Base-by-base conservation (phyloP, 2,113 vertebrate species). In the Larimichthys crocea region DNA sequence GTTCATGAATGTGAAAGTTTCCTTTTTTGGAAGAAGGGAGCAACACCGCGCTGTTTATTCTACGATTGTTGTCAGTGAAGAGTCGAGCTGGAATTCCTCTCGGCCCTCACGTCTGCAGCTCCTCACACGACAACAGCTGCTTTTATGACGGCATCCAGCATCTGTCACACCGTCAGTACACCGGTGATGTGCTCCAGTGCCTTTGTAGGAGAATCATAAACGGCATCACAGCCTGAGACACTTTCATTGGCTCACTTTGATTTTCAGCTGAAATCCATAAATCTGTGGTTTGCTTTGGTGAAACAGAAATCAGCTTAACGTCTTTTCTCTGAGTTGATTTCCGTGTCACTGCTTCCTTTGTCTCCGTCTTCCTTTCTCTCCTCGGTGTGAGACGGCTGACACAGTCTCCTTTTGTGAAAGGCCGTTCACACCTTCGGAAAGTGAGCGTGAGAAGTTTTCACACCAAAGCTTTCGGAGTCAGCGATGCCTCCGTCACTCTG, bases 341-440 rank as follows among this genome's bases (percentile, higher is more conserved):
- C 44, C 12, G 24, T 31, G 35, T 40, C 0, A 40, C 35, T 40
- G 35, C 35, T 40, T 24, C 19, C 66, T 63, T 24, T 71, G 29
- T 52, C n/a, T 42, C 15, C 15, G 65, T 5, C 35, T n/a, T 26
- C 46, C 67, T 74, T 10, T 68, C 55, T 40, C 71, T 48, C 49
- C 35, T 64, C 5, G 15, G 49, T 35, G 35, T 48, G 62, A 81
- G 15, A 5, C 1, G 8, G 19, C 22, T 17, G 1, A 65, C 68
- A 81, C 57, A 16, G 31, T 57, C 52, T 48, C n/a, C 59, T 69
- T 57, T 63, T 66, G 53, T 80, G 3, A 65, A 22, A 10, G 48
- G 17, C 22, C 17, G 31, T 77, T 84, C 68, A 67, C 71, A 70
- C 82, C 59, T 73, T 65, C 20, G 16, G 61, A 48, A 72, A 71